These are phyloP conservation scores for Corythornis cristatus DNA, from an alignment of 2,113 vertebrate genomes.

Conservation along the genomic window DNA sequence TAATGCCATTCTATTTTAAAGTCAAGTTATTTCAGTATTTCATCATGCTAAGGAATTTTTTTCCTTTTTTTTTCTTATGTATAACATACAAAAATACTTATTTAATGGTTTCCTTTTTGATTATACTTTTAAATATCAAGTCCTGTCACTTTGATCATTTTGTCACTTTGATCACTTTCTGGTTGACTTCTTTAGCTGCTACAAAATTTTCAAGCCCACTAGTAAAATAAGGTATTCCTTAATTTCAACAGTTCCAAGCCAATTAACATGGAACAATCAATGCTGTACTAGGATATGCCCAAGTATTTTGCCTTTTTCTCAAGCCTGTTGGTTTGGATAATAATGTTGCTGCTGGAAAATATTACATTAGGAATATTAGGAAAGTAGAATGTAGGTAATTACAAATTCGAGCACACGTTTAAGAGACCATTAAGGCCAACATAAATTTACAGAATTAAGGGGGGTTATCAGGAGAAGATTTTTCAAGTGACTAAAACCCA, in stretches of 20 bases:
- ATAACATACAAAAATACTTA: not conserved
- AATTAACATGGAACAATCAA: not conserved
- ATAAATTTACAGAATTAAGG: not conserved
- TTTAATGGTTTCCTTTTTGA: not conserved
- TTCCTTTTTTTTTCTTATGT: not conserved
- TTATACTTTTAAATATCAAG: conserved; percentile 38
- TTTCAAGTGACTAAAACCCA: not conserved
- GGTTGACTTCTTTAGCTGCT: not conserved
- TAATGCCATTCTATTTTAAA: not conserved
- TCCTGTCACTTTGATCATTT: not conserved
- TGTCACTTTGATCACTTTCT: conserved; percentile 14
- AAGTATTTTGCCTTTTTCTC: not conserved
- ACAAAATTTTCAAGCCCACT: not conserved
- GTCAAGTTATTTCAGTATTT: not conserved
- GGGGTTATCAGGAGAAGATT: not conserved
- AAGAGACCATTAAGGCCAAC: not conserved
- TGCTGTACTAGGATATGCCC: not conserved
- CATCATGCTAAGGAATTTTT: not conserved
- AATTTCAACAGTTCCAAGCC: not conserved
- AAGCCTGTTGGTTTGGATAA: not conserved
- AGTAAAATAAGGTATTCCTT: not conserved
- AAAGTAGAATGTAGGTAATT: not conserved
- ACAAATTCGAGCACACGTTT: not conserved
- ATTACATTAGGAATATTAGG: not conserved
- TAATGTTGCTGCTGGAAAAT: not conserved